Evolutionary conservation across 2,888 invertebrate genomes (phyloP).

Genomic region (Luperina nickerlii): DNA sequence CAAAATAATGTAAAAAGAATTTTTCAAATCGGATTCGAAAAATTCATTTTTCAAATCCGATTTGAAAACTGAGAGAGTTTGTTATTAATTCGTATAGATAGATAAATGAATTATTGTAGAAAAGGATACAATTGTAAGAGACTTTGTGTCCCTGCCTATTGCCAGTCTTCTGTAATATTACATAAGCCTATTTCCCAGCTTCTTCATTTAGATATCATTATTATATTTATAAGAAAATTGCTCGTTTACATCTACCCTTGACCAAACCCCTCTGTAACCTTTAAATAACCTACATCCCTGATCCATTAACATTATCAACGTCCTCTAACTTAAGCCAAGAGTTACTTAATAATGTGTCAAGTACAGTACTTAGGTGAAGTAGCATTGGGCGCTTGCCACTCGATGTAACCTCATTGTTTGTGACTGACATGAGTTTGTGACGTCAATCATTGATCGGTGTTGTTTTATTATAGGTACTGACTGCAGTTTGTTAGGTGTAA

Average conservation of each 20-base stretch:
- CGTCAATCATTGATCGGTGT: conserved; percentile 52
- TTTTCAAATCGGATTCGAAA: too few species aligned
- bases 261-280: neutral
- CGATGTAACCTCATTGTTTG: conserved; percentile 61
- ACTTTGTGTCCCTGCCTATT: too few species aligned
- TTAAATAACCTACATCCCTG: neutral
- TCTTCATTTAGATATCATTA: neutral
- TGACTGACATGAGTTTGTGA: conserved; percentile 48
- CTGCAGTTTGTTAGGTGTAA: neutral
- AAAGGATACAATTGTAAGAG: neutral
- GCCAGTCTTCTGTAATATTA: neutral
- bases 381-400: conserved; percentile 52
- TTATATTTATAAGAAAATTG: neutral
- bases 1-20: too few species aligned
- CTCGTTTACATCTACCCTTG: neutral
- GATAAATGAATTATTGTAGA: too few species aligned
- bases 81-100: too few species aligned
- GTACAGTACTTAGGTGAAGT: conserved; percentile 49
- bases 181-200: neutral
- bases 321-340: conserved; percentile 19
- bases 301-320: conserved; percentile 9
- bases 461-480: conserved; percentile 14
- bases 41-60: too few species aligned
- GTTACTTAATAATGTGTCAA: conserved; percentile 46
- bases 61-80: too few species aligned